Evolutionary conservation across 2,113 vertebrate species (phyloP), one percentile per base, ranked within the genome.

Genomic region (Craseonycteris thonglongyai): DNA sequence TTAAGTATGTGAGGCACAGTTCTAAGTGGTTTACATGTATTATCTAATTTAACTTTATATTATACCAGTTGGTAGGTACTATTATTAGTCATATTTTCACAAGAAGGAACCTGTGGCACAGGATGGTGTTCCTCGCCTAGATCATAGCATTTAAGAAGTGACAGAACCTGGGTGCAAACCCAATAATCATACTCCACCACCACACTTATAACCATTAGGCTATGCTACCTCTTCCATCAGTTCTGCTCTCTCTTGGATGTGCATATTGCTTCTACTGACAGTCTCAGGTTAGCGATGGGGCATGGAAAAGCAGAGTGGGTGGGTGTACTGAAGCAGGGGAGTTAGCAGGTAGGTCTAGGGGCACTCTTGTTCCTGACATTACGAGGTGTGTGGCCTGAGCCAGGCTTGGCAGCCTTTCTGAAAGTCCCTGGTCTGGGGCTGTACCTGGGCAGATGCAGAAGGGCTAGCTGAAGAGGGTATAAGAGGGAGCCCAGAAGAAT

Each of bases 21-120:
- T 83, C 38, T 79, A 72, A 38, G 58, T 78, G 69, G 87, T 61
- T 49, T 79, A 49, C 35, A 14, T 49, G 28, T 61, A 68, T 68
- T 82, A 87, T 61, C 59, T 90, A 45, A 69, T 35, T 81, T 95
- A 71, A 66, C 40, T 93, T 74, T 54, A 40, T 18, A 33, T 18
- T 54, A 33, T 35, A 18, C 15, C 75, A 10, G 68, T 56, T 61
- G 56, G 28, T 38, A 69, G 22, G 45, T 54, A 35, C 18, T 78
- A 6, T 78, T 82, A 81, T 49, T 30, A 65, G 45, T 6, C 28
- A 24, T 33, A 72, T 93, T 74, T 80, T 91, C 68, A 24, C 30
- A 49, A 35, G 49, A 49, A 79, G 74, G 14, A 81, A 61, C 4
- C 5, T 59, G 56, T 61, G 61, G 26, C 33, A 45, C 33, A 81